phyloP scores from a whole-genome alignment of 2,888 invertebrate species.

The Calameuta pallipes region DNA sequence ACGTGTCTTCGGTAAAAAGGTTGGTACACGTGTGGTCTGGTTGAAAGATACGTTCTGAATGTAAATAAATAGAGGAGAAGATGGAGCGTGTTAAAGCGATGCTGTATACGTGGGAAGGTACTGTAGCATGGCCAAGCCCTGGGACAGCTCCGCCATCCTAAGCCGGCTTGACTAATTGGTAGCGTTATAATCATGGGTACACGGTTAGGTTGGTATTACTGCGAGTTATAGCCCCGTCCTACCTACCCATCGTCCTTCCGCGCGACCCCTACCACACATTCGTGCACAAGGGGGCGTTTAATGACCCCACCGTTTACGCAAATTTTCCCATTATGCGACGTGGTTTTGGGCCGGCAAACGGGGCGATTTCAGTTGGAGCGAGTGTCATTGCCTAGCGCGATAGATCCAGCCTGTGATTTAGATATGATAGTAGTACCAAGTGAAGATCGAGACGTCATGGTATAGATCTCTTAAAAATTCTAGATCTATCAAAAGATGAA shows the following conservation, averaged over 20 bases:
- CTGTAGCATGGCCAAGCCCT: slow-evolving; percentile 1
- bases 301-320: slow-evolving; percentile 66
- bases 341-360: slow-evolving; percentile 60
- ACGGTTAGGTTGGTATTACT: slow-evolving; percentile 66
- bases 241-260: slow-evolving; percentile 37
- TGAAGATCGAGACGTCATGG: too few relatives aligned
- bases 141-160: slow-evolving; percentile 59
- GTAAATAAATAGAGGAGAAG: too few relatives aligned
- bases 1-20: too few relatives aligned
- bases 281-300: slow-evolving; percentile 52
- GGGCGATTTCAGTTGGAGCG: slow-evolving; percentile 39
- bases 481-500: too few relatives aligned
- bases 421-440: too few relatives aligned
- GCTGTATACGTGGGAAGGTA: too few relatives aligned
- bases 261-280: slow-evolving; percentile 35
- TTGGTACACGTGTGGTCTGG: too few relatives aligned
- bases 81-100: too few relatives aligned
- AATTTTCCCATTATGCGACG: slow-evolving; percentile 66
- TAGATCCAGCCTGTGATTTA: too few relatives aligned
- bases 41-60: too few relatives aligned
- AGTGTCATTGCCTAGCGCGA: slow-evolving; percentile 37
- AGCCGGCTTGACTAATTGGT: slow-evolving; percentile 67
- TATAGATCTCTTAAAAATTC: too few relatives aligned
- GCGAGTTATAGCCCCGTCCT: slow-evolving; percentile 61
- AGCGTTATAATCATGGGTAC: slow-evolving; percentile 66